These are phyloP conservation scores for Bibio marci DNA, from an alignment of 2,888 invertebrate genomes.

Conservation along the genomic window DNA sequence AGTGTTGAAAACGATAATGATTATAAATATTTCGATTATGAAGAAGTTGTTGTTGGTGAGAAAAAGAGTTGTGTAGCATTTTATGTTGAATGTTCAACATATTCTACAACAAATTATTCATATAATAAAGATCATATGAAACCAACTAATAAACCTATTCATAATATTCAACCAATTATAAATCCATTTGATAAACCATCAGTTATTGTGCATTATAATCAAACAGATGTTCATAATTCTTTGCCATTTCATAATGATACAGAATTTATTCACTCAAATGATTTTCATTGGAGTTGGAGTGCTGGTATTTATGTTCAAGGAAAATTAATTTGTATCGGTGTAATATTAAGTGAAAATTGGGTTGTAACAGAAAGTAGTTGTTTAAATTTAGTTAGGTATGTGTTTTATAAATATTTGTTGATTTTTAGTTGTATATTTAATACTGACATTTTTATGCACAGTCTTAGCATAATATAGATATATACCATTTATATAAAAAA, in stretches of 20 bases:
- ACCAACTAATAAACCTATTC: slow-evolving; percentile 8
- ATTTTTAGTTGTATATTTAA: no score
- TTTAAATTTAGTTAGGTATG: slow-evolving; percentile 29
- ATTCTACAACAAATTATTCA: slow-evolving; percentile 20
- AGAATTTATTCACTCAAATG: no score
- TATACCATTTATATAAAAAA: no score
- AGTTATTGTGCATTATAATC: slow-evolving; percentile 3
- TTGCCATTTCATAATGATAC: no score
- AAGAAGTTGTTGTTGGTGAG: slow-evolving; percentile 2
- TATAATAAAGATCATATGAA: slow-evolving; percentile 7
- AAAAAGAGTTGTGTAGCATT: slow-evolving; percentile 17
- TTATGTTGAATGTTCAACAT: slow-evolving; percentile 21
- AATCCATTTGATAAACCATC: slow-evolving; percentile 10
- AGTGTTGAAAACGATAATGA: no score
- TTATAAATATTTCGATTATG: no score
- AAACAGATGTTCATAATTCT: not conserved
- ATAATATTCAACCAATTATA: slow-evolving; percentile 12
- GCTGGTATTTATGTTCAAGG: slow-evolving; percentile 57
- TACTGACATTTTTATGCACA: no score
- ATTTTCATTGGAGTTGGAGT: slow-evolving; percentile 49
- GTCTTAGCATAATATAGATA: no score
- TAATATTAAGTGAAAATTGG: slow-evolving; percentile 48
- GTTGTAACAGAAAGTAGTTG: slow-evolving; percentile 42
- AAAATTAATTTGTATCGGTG: slow-evolving; percentile 47
- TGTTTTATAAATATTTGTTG: slow-evolving; percentile 2